Percentiles rank a stretch among this genome's conserved stretches.
These are phyloP conservation scores for Peromyscus californicus DNA, from an alignment of 2,113 vertebrate genomes.

Conservation along the genomic window DNA sequence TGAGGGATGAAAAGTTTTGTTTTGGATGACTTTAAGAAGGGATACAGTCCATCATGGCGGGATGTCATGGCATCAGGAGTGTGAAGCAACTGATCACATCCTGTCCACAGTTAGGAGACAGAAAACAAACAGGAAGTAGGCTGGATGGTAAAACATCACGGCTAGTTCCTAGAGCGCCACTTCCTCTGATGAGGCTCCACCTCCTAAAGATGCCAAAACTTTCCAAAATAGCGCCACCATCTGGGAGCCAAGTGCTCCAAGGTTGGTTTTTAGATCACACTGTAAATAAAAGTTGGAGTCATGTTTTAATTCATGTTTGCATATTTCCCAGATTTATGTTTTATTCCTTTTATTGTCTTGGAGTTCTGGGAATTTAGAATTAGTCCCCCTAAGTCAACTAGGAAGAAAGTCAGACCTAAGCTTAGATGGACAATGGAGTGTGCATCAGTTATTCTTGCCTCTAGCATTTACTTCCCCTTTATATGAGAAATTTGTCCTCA, in stretches of 20 bases:
- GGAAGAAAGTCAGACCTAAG: neutral
- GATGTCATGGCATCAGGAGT: neutral
- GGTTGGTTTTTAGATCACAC: neutral
- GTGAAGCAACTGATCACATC: neutral
- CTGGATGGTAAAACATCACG: neutral
- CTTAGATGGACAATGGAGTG: neutral
- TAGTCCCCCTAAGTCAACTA: neutral
- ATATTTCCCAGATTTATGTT: constrained; percentile 9
- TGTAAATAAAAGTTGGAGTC: neutral
- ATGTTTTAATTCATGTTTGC: neutral
- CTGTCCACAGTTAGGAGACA: neutral
- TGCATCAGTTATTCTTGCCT: neutral
- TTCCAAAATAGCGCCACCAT: neutral
- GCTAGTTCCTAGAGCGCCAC: neutral
- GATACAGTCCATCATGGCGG: neutral
- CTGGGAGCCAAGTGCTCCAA: neutral
- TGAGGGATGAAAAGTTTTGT: neutral
- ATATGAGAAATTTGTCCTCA: neutral
- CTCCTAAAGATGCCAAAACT: neutral
- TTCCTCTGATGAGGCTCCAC: neutral
- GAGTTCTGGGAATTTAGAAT: neutral
- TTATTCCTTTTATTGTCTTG: neutral
- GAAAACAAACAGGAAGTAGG: neutral
- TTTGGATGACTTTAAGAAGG: neutral
- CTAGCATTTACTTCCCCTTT: neutral